Percentiles rank a stretch among this genome's conserved stretches.
phyloP scores from a whole-genome alignment of 2,113 vertebrate species.

The Mesembrinibis cayennensis region DNA sequence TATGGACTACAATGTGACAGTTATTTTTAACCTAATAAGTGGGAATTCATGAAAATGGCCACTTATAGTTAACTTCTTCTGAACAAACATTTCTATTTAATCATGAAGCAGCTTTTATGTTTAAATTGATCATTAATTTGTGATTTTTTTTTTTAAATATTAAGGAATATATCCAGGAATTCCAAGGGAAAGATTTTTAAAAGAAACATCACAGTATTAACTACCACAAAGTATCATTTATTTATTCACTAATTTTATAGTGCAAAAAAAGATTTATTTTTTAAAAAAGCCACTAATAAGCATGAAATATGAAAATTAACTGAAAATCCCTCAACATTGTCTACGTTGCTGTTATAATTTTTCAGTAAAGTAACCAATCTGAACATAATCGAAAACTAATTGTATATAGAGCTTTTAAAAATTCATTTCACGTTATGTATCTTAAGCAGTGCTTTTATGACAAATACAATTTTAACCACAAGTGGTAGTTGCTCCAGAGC shows the following conservation, averaged over 20 bases:
- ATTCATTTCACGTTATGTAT: neutral
- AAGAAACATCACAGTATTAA: neutral
- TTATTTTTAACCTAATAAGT: neutral
- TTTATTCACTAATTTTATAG: neutral
- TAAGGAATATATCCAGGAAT: neutral
- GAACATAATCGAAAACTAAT: neutral
- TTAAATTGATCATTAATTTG: neutral
- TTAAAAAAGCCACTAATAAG: neutral
- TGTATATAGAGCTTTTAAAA: neutral
- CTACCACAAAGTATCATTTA: neutral
- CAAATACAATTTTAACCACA: neutral
- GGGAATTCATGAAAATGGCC: neutral
- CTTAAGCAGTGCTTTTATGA: neutral
- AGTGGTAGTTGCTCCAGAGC: neutral
- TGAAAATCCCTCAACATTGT: neutral
- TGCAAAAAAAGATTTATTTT: neutral
- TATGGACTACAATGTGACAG: neutral
- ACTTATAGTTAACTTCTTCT: neutral
- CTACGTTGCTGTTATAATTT: neutral
- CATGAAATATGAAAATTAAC: neutral
- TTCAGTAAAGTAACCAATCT: neutral
- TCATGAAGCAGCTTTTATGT: neutral
- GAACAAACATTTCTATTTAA: neutral
- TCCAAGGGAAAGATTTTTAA: neutral
- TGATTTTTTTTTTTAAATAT: neutral